A percentile compares a stretch with the other conserved stretches of the same genome.
Evolutionary conservation across 2,888 invertebrate genomes (phyloP).

Genomic region (Teleogryllus oceanicus): DNA sequence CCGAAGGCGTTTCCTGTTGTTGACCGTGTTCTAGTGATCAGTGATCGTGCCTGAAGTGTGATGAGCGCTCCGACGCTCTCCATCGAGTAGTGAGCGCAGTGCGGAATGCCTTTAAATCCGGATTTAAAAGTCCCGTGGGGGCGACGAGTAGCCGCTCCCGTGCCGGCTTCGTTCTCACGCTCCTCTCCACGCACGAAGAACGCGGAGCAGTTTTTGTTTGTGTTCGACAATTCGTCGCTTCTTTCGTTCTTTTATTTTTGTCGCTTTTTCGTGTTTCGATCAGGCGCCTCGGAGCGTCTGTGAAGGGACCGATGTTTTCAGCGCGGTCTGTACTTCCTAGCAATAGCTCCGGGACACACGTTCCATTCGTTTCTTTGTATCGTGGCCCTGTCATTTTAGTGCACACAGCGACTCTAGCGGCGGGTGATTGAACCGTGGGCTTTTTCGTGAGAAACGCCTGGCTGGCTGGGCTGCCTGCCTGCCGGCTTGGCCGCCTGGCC

Average conservation of each 20-base stretch:
- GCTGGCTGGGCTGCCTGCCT: not conserved
- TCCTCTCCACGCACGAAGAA: no score
- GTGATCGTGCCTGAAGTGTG: no score
- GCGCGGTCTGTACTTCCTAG: not conserved
- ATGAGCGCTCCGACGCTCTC: not conserved
- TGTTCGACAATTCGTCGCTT: no score
- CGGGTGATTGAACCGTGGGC: constrained; percentile 18
- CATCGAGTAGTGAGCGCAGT: not conserved
- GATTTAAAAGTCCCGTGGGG: not conserved
- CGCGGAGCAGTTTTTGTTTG: no score
- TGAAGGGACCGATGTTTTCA: no score
- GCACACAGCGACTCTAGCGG: constrained; percentile 9
- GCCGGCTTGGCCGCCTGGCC: no score
- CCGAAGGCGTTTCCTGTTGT: not conserved
- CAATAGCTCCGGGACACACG: constrained; percentile 2
- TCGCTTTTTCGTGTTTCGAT: no score
- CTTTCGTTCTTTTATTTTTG: no score
- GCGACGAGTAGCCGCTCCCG: not conserved
- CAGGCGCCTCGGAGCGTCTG: no score
- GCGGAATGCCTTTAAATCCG: not conserved
- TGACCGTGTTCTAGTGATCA: no score
- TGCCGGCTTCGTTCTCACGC: not conserved
- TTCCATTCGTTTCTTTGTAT: constrained; percentile 7
- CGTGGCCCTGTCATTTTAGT: constrained; percentile 9
- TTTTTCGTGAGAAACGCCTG: not conserved